Conservation (phyloP, 2,113 vertebrate genomes). For the Tenebrosternarchus preto region DNA sequence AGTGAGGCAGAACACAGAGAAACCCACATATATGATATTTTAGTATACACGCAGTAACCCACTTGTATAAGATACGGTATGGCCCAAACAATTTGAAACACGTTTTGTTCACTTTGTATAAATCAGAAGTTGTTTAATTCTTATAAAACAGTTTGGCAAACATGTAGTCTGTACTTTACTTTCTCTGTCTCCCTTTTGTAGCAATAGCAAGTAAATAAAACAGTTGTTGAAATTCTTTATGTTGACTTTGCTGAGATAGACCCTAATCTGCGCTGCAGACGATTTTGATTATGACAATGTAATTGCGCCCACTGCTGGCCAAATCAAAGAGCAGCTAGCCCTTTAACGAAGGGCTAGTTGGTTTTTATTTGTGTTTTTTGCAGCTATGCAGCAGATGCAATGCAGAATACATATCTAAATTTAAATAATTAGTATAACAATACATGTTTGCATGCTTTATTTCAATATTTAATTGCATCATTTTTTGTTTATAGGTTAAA, state of each 20-base stretch:
- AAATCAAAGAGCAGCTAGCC: background rate
- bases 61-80: background rate
- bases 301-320: conserved; percentile 33
- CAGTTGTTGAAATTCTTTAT: no score
- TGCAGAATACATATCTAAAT: no score
- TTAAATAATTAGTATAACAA: no score
- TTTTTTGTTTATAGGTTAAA: no score
- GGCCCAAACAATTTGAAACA: background rate
- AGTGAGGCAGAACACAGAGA: background rate
- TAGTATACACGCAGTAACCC: background rate
- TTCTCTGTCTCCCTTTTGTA: no score
- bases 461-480: no score
- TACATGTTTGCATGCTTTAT: no score
- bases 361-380: no score
- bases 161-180: background rate
- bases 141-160: background rate
- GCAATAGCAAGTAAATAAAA: no score
- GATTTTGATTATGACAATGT: background rate
- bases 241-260: no score
- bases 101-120: background rate
- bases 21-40: background rate
- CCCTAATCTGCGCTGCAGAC: background rate
- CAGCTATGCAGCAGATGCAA: no score
- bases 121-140: no score
- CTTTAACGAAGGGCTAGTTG: background rate